phyloP scores from a whole-genome alignment of 2,113 vertebrate species.

The Pluvianellus socialis region DNA sequence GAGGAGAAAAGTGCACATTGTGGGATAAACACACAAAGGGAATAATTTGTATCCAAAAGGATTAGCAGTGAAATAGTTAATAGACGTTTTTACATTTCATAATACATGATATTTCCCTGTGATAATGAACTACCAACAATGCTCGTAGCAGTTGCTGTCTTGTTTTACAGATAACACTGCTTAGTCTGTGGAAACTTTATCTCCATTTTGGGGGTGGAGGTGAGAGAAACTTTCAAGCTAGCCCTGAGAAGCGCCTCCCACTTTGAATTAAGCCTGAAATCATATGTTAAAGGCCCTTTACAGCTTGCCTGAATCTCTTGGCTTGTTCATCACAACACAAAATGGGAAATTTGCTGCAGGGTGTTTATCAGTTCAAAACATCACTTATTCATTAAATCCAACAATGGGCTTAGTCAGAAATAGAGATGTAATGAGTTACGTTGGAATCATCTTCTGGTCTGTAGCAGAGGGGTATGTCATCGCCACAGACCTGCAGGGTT shows the following conservation, averaged over 20 bases:
- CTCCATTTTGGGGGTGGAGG: conserved; percentile 6
- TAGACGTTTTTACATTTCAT: not conserved
- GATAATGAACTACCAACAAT: not conserved
- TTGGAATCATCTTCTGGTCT: not conserved
- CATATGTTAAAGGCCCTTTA: not conserved
- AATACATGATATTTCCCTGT: not conserved
- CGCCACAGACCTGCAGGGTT: conserved; percentile 11
- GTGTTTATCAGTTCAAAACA: conserved; percentile 32
- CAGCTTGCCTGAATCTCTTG: conserved; percentile 7
- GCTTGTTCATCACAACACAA: not conserved
- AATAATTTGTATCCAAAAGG: not conserved
- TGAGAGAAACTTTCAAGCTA: conserved; percentile 18
- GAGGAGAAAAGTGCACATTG: not conserved
- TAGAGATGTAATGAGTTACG: not conserved
- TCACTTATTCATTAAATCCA: conserved; percentile 45
- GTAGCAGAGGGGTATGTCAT: not conserved
- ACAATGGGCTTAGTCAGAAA: conserved; percentile 29
- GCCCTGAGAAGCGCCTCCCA: not conserved
- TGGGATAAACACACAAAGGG: not conserved
- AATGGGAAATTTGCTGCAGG: conserved; percentile 2
- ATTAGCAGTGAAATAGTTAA: not conserved
- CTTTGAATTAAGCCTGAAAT: conserved; percentile 13
- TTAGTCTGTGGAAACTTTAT: conserved; percentile 46
- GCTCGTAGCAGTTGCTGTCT: not conserved
- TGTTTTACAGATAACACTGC: conserved; percentile 37